A percentile compares a stretch with the other conserved stretches of the same genome.
These are phyloP conservation scores for Drosophila atripex DNA, from an alignment of 2,888 invertebrate species.

Conservation along the genomic window DNA sequence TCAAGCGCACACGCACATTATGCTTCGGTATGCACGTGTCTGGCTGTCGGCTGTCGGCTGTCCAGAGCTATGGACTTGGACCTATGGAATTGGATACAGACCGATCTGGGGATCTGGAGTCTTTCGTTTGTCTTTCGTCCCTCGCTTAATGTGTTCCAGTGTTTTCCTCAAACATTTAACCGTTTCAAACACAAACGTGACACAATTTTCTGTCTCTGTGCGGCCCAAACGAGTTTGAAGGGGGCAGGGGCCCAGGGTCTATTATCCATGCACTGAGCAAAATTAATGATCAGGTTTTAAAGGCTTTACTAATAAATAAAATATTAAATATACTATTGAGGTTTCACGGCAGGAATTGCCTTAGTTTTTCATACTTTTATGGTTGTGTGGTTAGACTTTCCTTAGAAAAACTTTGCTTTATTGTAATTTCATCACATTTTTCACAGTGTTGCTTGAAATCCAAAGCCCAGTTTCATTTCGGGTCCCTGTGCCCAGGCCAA, in stretches of 20 bases:
- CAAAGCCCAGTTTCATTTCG: constrained; percentile 10
- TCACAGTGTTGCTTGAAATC: not conserved
- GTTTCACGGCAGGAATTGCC: too few relatives aligned
- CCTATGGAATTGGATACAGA: constrained; percentile 16
- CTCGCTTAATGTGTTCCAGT: constrained; percentile 29
- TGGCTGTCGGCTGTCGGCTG: not conserved
- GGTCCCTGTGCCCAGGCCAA: constrained; percentile 38
- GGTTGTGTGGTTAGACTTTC: too few relatives aligned
- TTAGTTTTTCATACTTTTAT: too few relatives aligned
- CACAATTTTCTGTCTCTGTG: constrained; percentile 73
- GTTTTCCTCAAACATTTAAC: constrained; percentile 46
- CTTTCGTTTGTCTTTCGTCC: constrained; percentile 9
- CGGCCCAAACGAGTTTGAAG: constrained; percentile 64
- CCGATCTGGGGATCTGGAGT: constrained; percentile 6
- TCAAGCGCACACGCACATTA: constrained; percentile 76
- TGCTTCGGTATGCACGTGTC: constrained; percentile 65
- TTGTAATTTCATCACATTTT: not conserved
- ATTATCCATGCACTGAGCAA: constrained; percentile 43
- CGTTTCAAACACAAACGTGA: constrained; percentile 65
- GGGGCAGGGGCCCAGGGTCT: constrained; percentile 48
- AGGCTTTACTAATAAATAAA: not conserved
- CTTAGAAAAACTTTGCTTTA: not conserved
- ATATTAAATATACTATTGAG: not conserved
- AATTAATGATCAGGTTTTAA: not conserved
- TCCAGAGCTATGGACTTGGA: constrained; percentile 2